Base-by-base conservation (phyloP, 1,140 invertebrate species). In the Drosophila malerkotliana region DNA sequence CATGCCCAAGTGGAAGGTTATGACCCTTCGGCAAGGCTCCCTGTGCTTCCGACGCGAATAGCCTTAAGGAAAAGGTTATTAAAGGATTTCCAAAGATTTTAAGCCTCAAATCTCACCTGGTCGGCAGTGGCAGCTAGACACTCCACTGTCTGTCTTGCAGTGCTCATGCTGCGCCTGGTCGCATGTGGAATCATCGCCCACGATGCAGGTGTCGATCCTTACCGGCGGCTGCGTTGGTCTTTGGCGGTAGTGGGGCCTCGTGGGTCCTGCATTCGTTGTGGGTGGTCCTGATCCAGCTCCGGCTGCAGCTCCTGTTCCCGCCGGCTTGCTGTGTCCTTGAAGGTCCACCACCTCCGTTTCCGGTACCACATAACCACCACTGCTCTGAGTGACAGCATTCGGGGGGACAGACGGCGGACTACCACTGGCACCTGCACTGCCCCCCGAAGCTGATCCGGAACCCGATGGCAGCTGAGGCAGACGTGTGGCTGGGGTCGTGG, bases 141-240 rank as follows among this genome's bases (percentile, higher is more conserved):
- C 97, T 4, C 97, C 97, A 66, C 94, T 94, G 92, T 98, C 96
- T 0, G 97, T 98, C 63, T 95, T 94, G 90, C 97, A 98, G 48
- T 95, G 94, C 87, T 98, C 97, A 83, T 97, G 96, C 90, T 97
- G 96, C 21, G 96, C 95, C 48, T 94, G 93, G 82, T 98, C 97
- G 79, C 97, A 98, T 0, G 97, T 98, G n/a, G 96, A 95, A 75
- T 97, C 96, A 75, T 98, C 97, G 2, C 97, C 97, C 1, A 98
- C 97, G 24, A 98, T 98, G 80, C 97, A 98, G 8, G 97, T 98
- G 91, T 98, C 97, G 59, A 98, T 98, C 77, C 97, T 90, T 0
- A 96, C 95, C 0, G 95, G 94, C 15, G 94, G 94, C 68, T 94
- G 94, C 0, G 93, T 93, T 2, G 95, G 94, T 73, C 94, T 92